Evolutionary conservation across 2,113 vertebrate species (phyloP), one percentile per base, ranked within the genome.

Genomic region (Corynorhinus townsendii): DNA sequence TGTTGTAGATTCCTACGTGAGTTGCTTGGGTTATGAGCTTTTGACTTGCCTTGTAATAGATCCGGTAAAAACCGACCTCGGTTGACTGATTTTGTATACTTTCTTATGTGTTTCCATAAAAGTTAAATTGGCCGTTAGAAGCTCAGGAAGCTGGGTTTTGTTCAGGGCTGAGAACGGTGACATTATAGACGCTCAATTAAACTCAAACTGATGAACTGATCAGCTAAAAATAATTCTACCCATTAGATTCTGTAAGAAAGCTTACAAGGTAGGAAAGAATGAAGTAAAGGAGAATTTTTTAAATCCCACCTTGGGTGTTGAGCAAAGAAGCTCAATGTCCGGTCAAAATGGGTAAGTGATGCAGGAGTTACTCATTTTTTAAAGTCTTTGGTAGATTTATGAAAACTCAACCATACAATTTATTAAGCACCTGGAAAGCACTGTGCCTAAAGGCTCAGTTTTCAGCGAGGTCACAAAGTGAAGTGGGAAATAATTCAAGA

Each of bases 281-380:
- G 69, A 95, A 54, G 64, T 75, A 56, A 82, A 82, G 81, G 59
- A 95, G 54, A 90, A 76, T 71, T 92, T 92, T 68, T 30, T 79
- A 43, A 62, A 89, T 43, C 52, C 28, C 35, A 6, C 77, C 15
- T 88, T 80, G 59, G 43, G 56, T 68, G 62, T 26, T 54, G 68
- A 91, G 91, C 49, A 80, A 14, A 62, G 82, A 59, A 76, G 35
- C 30, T n/a, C 8, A n/a, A 0, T 47, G 66, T 72, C 64, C 1
- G 16, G 43, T 76, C 45, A 35, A 47, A 72, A 82, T 7, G 16
- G 28, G 14, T 91, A 62, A 72, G 43, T 93, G 71, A 89, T 93
- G 54, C 33, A 86, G 89, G 56, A 76, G n/a, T 38, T 91, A 75
- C 10, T 93, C 30, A 9, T 84, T 94, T 92, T 80, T 16, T 16